A percentile compares a stretch with the other conserved stretches of the same genome.
Conservation (phyloP, 2,113 vertebrate species). For the Chionomys nivalis region DNA sequence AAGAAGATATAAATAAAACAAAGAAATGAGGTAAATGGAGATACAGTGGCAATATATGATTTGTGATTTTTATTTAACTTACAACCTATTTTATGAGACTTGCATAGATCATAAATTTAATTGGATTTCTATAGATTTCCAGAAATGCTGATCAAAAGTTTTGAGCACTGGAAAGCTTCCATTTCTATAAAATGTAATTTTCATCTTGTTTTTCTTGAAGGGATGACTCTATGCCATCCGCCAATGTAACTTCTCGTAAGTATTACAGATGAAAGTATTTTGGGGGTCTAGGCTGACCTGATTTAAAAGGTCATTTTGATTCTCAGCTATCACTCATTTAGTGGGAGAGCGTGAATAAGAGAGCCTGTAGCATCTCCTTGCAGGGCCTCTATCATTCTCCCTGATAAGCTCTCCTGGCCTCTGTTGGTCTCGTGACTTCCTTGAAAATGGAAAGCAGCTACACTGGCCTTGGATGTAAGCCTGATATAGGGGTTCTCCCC, state of each 20-base stretch:
- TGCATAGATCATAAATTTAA: constrained; percentile 74
- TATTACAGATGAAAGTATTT: background rate
- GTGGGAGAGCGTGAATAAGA: background rate
- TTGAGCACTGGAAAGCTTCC: constrained; percentile 46
- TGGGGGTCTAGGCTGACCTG: background rate
- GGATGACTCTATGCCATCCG: background rate
- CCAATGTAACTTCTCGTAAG: background rate
- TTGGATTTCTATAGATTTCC: constrained; percentile 76
- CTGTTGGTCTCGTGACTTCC: background rate
- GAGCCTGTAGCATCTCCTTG: background rate
- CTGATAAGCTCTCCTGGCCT: background rate
- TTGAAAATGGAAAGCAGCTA: constrained; percentile 16
- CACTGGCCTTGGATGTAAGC: background rate
- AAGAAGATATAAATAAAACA: constrained; percentile 77
- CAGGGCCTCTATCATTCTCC: background rate
- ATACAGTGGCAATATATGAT: constrained; percentile 69
- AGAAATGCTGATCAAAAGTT: constrained; percentile 74
- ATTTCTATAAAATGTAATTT: constrained; percentile 62
- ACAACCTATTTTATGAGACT: constrained; percentile 73
- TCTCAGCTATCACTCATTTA: background rate
- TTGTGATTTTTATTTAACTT: constrained; percentile 77
- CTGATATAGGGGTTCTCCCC: background rate
- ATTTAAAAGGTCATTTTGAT: constrained; percentile 37
- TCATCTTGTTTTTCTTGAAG: constrained; percentile 55
- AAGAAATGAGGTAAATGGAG: constrained; percentile 70